phyloP scores from a whole-genome alignment of 2,888 invertebrate genomes.

The Drosophila subsilvestris region DNA sequence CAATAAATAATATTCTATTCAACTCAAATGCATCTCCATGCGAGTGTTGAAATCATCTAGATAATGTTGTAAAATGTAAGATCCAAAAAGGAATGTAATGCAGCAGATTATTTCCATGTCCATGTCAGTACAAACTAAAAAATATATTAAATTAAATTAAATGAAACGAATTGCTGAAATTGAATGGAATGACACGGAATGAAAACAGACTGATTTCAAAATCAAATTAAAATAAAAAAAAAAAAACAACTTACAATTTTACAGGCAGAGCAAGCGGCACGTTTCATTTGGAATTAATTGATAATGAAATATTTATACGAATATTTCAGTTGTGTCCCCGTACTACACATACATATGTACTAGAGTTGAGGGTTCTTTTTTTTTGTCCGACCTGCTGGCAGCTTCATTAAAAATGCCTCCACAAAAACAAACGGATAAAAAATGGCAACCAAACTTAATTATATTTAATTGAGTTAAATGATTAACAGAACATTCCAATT shows the following conservation, averaged over 20 bases:
- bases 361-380: too few relatives aligned
- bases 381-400: not conserved
- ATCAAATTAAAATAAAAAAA: not conserved
- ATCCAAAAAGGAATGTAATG: too few relatives aligned
- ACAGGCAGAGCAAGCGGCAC: not conserved
- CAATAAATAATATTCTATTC: too few relatives aligned
- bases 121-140: too few relatives aligned
- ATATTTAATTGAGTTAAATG: conserved; percentile 44
- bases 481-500: conserved; percentile 28
- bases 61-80: too few relatives aligned
- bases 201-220: not conserved
- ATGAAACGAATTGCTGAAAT: not conserved
- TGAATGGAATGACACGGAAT: not conserved
- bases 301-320: not conserved
- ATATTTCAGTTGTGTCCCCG: not conserved
- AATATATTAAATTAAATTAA: too few relatives aligned
- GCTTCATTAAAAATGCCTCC: conserved; percentile 28
- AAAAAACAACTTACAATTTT: not conserved
- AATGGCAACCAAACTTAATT: conserved; percentile 25
- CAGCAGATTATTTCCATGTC: too few relatives aligned
- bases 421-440: not conserved
- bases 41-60: too few relatives aligned
- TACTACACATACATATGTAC: too few relatives aligned
- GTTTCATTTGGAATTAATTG: not conserved
- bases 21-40: too few relatives aligned